These are phyloP conservation scores for Aplocera efformata DNA, from an alignment of 2,888 invertebrate genomes.

Conservation along the genomic window DNA sequence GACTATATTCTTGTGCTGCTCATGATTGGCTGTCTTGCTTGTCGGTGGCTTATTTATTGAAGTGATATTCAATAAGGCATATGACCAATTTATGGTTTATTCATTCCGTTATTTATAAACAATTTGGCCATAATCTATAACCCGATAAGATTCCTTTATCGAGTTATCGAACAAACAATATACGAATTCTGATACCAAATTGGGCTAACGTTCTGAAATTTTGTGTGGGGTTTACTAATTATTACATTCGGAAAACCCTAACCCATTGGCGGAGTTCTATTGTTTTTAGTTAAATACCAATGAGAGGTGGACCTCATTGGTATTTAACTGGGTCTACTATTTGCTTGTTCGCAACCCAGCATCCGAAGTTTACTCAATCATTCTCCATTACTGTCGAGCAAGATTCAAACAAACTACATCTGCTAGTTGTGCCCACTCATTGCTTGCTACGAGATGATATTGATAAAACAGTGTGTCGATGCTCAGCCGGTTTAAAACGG, in stretches of 20 bases:
- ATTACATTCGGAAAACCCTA: too few species aligned
- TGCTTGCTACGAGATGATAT: background rate
- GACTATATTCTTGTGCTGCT: conserved; percentile 2
- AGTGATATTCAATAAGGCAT: conserved; percentile 4
- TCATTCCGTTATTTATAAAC: background rate
- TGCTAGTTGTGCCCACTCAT: conserved; percentile 2
- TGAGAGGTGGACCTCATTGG: background rate
- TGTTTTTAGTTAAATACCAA: background rate
- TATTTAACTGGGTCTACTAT: too few species aligned
- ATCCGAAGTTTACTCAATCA: conserved; percentile 17
- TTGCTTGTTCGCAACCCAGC: background rate
- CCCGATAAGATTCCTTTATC: conserved; percentile 11
- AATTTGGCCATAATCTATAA: conserved; percentile 9
- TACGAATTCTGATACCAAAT: conserved; percentile 3
- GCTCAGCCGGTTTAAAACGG: too few species aligned
- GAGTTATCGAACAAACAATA: too few species aligned
- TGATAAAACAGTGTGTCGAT: too few species aligned
- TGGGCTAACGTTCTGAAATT: conserved; percentile 1
- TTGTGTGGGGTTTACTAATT: too few species aligned
- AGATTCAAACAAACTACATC: conserved; percentile 23
- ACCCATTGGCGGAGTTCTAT: background rate
- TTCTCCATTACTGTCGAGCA: conserved; percentile 16
- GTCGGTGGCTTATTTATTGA: conserved; percentile 8
- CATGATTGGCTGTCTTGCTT: conserved; percentile 8
- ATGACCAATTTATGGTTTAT: too few species aligned